These are phyloP conservation scores for Apamea sordens DNA, from an alignment of 2,888 invertebrate species.

Conservation along the genomic window DNA sequence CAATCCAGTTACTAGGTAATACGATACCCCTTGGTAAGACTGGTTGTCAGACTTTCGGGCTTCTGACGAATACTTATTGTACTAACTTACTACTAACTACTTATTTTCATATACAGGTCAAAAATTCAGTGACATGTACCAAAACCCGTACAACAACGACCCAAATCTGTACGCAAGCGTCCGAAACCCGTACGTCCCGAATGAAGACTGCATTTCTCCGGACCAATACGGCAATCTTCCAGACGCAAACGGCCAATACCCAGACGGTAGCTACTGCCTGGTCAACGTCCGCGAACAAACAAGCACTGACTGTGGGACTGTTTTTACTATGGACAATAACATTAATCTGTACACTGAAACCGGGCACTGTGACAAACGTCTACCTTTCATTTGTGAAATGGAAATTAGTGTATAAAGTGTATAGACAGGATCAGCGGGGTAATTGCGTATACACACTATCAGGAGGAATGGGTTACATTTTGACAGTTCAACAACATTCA, in stretches of 20 bases:
- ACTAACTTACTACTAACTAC: no score
- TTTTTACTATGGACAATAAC: rapidly evolving
- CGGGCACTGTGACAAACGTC: constrained; percentile 26
- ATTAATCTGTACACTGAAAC: constrained; percentile 2
- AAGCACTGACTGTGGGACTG: constrained; percentile 35
- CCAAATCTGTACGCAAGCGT: not conserved
- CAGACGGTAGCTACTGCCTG: not conserved
- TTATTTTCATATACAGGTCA: constrained; percentile 59
- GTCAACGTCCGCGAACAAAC: rapidly evolving
- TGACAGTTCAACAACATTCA: no score
- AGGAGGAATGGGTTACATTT: no score
- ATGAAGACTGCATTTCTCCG: not conserved
- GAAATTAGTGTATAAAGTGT: constrained; percentile 4
- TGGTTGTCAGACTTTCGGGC: no score
- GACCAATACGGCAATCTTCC: not conserved
- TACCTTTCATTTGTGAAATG: constrained; percentile 69
- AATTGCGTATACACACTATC: no score
- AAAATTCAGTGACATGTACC: constrained; percentile 53
- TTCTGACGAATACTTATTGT: no score
- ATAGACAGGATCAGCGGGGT: no score
- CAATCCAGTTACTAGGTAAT: no score
- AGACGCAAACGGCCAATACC: constrained; percentile 6
- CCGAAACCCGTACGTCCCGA: rapidly evolving
- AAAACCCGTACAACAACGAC: not conserved
- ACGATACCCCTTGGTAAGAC: no score